Base-by-base conservation (phyloP, 2,888 invertebrate genomes). In the Dendrolimus pini region DNA sequence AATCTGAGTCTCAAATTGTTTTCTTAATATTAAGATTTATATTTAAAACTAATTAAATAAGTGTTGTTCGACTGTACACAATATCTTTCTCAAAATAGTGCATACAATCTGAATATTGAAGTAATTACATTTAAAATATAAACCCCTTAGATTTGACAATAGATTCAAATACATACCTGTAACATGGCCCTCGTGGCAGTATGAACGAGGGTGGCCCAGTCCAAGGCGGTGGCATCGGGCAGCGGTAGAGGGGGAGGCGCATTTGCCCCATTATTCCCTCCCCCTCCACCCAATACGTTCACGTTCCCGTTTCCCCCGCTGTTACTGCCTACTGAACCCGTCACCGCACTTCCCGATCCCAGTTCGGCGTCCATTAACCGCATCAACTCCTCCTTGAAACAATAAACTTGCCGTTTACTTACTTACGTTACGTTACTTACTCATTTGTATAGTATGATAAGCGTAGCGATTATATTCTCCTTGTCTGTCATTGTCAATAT, bases 361-460 rank as follows among this genome's bases (percentile, higher is more conserved):
- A 89, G 71, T 65, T 96, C 96, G 0, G 96, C 96, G 83, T 96
- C 96, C 72, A 97, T 97, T 41, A 97, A 91, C 55, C 96, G 94
- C 92, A 97, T 94, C 30, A 96, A 86, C 77, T 98, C 97, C 79
- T 97, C 97, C 88, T 97, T 95, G 41, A 95, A 18, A 54, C 14
- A 53, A 7, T 41, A 7, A 54, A 13, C 42, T 42, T 42, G 8
- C 18, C 41, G 30, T 30, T 30, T 30, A 30, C 30, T 30, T 30
- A 18, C 18, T 18, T 42, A 42, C 42, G 7, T 42, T 42, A 42
- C 7, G 42, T 42, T 42, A 42, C 14, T 30, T 30, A 30, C 30
- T 30, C 30, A 30, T 6, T 30, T 30, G 30, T 30, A 18, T 1
- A 14, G 1, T 14, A 14, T 14, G 14, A 14, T 14, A 14, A 14